These are phyloP conservation scores for Temnothorax unifasciatus DNA, from an alignment of 2,888 invertebrate genomes.

Conservation along the genomic window DNA sequence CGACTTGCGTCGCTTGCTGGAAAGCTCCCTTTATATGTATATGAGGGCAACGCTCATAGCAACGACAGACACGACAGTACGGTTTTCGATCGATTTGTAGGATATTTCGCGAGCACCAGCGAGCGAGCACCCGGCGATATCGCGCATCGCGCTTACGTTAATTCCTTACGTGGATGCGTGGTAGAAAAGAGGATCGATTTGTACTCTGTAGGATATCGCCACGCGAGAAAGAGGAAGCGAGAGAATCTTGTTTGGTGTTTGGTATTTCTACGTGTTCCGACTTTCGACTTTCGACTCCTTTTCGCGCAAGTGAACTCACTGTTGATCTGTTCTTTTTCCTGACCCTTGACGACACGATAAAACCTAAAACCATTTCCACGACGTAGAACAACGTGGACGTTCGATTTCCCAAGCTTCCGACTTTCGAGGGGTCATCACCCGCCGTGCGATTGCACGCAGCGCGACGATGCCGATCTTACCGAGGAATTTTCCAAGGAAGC, in stretches of 20 bases:
- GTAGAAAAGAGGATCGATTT: slow-evolving; percentile 57
- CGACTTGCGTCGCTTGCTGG: too few relatives aligned
- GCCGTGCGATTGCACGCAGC: slow-evolving; percentile 40
- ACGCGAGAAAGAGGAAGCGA: slow-evolving; percentile 57
- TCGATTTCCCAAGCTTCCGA: too few relatives aligned
- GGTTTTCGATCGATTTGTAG: too few relatives aligned
- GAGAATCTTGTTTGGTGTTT: slow-evolving; percentile 23
- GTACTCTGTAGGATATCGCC: slow-evolving; percentile 49
- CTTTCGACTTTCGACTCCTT: slow-evolving; percentile 25
- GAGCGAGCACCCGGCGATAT: too few relatives aligned
- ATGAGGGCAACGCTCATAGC: too few relatives aligned
- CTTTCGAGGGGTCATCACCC: slow-evolving; percentile 40
- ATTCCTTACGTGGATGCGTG: too few relatives aligned
- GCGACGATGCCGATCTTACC: slow-evolving; percentile 53
- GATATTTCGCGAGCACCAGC: too few relatives aligned
- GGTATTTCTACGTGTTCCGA: slow-evolving; percentile 40
- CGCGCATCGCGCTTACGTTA: too few relatives aligned
- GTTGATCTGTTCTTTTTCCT: not conserved
- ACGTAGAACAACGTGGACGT: not conserved
- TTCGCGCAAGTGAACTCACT: not conserved
- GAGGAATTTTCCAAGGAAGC: slow-evolving; percentile 36
- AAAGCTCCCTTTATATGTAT: too few relatives aligned
- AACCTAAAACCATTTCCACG: not conserved
- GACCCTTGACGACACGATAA: not conserved
- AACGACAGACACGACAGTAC: too few relatives aligned